Evolutionary conservation across 2,113 vertebrate species (phyloP).

Genomic region (Prunella fulvescens): DNA sequence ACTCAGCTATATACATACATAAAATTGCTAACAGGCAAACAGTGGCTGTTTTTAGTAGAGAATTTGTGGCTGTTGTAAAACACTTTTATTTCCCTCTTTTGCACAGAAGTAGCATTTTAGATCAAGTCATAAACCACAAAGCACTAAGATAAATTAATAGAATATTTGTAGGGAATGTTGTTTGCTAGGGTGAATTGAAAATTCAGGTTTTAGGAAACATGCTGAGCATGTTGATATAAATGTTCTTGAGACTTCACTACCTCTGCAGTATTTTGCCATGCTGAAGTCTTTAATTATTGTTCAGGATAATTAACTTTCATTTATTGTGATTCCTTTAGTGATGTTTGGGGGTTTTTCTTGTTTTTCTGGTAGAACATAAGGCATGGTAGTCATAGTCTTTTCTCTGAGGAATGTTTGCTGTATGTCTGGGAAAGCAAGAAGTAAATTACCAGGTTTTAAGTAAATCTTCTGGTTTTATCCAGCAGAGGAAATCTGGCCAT

Average conservation of each 20-base stretch:
- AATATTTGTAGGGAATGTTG: background rate
- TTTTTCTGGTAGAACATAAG: background rate
- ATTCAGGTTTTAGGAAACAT: background rate
- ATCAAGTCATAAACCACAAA: background rate
- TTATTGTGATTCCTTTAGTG: background rate
- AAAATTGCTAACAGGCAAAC: background rate
- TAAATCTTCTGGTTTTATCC: background rate
- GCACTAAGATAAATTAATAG: background rate
- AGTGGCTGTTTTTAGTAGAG: background rate
- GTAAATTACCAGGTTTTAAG: background rate
- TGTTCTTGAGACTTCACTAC: background rate
- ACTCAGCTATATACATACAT: fast-evolving
- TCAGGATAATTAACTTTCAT: background rate
- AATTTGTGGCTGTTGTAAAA: background rate
- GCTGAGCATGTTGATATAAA: background rate
- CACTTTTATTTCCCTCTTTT: background rate
- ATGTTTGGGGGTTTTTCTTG: background rate
- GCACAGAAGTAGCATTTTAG: background rate
- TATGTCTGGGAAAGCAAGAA: background rate
- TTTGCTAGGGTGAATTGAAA: background rate
- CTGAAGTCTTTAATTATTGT: background rate
- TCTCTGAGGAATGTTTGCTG: background rate
- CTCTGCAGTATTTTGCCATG: background rate
- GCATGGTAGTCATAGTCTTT: background rate
- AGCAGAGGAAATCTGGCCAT: background rate